Conservation (phyloP, 2,113 vertebrate genomes). For the Arothron firmamentum region DNA sequence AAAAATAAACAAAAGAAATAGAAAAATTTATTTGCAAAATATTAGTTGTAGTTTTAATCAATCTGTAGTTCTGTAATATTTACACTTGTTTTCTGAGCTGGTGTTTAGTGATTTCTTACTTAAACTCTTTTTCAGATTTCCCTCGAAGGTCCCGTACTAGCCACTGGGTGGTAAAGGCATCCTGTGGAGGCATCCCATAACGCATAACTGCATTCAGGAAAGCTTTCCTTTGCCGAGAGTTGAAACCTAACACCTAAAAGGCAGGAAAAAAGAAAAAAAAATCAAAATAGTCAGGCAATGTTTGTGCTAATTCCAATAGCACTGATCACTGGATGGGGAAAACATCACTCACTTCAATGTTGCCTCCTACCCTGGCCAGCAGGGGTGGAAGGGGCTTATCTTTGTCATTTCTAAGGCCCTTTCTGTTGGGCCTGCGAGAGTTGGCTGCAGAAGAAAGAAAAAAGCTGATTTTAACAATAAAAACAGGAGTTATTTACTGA, state of each 20-base stretch:
- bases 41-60: too few relatives aligned
- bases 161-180: slow-evolving; percentile 98
- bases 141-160: slow-evolving; percentile 93
- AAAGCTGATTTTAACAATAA: neutral
- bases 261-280: neutral
- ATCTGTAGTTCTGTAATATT: too few relatives aligned
- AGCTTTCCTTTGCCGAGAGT: slow-evolving; percentile 94
- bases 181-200: slow-evolving; percentile 98
- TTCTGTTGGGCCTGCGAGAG: slow-evolving; percentile 92
- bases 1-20: too few relatives aligned
- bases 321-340: neutral
- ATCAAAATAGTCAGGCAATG: neutral
- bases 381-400: slow-evolving; percentile 96
- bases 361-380: slow-evolving; percentile 95
- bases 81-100: too few relatives aligned
- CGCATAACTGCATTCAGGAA: slow-evolving; percentile 99
- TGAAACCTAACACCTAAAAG: slow-evolving; percentile 91
- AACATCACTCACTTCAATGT: slow-evolving; percentile 83
- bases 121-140: slow-evolving; percentile 97
- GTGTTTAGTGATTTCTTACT: slow-evolving; percentile 67
- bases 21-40: neutral
- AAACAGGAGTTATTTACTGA: neutral
- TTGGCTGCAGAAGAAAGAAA: slow-evolving; percentile 73
- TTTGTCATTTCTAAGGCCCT: slow-evolving; percentile 93
- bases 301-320: neutral